Base-by-base conservation (phyloP, 2,113 vertebrate species). In the Anoplopoma fimbria region DNA sequence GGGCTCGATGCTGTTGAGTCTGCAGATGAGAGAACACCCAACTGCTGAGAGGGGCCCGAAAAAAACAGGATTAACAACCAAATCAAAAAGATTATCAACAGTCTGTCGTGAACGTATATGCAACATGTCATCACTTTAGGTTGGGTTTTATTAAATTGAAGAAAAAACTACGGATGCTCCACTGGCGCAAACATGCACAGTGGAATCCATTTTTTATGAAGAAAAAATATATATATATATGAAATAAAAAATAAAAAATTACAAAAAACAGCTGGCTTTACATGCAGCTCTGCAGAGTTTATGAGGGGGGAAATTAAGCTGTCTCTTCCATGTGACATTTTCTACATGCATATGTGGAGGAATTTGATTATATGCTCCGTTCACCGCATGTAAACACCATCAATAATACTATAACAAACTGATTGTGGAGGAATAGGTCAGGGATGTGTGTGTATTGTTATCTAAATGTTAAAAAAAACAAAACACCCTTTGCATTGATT, bases 21-120 rank as follows among this genome's bases (percentile, higher is more conserved):
- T 90, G 91, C 91, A 93, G 90, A 92, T 86, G 84, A 92, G 90
- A 91, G 86, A 90, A 83, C 85, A 81, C 63, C 87, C 85, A 75
- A 79, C 84, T 79, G 86, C 88, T 84, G 87, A 90, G 88, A 76
- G 42, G 63, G 57, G 82, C 51, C 80, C 64, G 51, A 75, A 83
- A 88, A 87, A 81, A 57, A 27, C 21, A 21, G 68, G 31, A 80
- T 89, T 78, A 85, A 82, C 55, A 58, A 47, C 75, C 57, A 4
- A 6, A 55, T 83, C 62, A 69, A 62, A 34, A 40, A 51, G 38
- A 55, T 67, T 49, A 81, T 74, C 40, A 63, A 58, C 73, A 33
- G 62, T 70, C 72, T 42, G 82, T 64, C 69, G 63, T 33, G 38
- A 86, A 74, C 68, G 77, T 55, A 82, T 69, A 69, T 82, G 82